Evolutionary conservation across 2,888 invertebrate species (phyloP), one percentile per base, ranked within the genome.

Genomic region (Chironomus tentans): DNA sequence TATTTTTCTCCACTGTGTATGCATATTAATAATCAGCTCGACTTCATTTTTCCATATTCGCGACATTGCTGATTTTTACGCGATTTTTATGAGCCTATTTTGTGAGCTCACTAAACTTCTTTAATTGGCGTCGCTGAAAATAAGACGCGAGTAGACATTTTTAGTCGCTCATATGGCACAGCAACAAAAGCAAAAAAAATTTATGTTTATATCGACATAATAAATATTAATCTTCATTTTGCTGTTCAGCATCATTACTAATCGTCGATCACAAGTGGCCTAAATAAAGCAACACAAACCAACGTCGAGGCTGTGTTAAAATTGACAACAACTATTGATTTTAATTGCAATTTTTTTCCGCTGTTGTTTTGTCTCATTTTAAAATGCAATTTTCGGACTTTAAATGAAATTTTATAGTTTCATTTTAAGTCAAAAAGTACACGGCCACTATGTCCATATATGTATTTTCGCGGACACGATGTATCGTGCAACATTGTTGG

Each of bases 81-180:
- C 65, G 65, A 65, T 65, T 65, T 65, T 65, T 65, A 65, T 65
- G 65, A 65, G 65, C 65, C 13, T 21, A 65, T 56, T 56, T 56
- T 4, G 50, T 18, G 56, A 56, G 65, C 22, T 21, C 10, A 62
- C 62, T 15, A 21, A 62, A 62, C 62, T 65, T 65, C 65, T 65
- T 65, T 65, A 65, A 65, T 65, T 65, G 65, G 65, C 65, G 13
- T 65, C 65, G 24, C 65, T 65, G 21, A 65, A 65, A 21, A 21
- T 5, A 50, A 18, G 2, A 50, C n/a, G 5, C n/a, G 13, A 13
- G 5, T 3, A 50, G n/a, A 2, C 2, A 50, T 2, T 3, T 2
- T 28, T 28, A 28, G 28, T 28, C 5, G 38, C 38, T 38, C 38
- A 38, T 38, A 38, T 38, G 38, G 38, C 38, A 38, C 38, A 10